Conservation (phyloP, 2,888 invertebrate species). For the Tupiocoris notatus region DNA sequence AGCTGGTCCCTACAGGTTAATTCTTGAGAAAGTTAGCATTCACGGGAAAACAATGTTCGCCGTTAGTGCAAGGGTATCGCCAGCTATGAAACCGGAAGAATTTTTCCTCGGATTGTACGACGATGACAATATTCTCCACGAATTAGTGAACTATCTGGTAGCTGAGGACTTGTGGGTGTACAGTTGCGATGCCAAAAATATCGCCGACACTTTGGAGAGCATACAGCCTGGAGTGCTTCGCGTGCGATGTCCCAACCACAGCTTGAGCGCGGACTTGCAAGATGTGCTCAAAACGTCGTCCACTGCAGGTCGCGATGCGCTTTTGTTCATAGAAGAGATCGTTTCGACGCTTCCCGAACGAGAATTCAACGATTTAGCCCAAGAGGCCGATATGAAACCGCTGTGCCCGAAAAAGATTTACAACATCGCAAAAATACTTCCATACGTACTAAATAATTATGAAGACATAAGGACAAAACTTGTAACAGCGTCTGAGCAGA, state of each 20-base stretch:
- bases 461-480: not conserved
- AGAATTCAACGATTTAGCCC: not conserved
- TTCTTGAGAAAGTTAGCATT: constrained; percentile 18
- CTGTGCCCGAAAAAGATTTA: not conserved
- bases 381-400: not conserved
- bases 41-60: constrained; percentile 23
- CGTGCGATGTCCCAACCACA: not conserved
- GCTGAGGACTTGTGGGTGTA: constrained; percentile 8
- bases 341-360: not conserved
- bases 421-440: not conserved
- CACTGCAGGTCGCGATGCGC: not conserved
- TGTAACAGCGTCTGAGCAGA: not conserved
- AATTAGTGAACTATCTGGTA: constrained; percentile 15
- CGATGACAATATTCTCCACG: constrained; percentile 26
- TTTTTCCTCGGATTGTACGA: constrained; percentile 27
- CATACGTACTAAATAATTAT: constrained; percentile 11
- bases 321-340: constrained; percentile 6
- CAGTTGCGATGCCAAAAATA: constrained; percentile 2
- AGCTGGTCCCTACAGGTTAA: constrained; percentile 11
- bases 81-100: not conserved
- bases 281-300: not conserved
- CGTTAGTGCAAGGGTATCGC: constrained; percentile 4
- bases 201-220: constrained; percentile 5
- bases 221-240: constrained; percentile 6
- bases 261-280: constrained; percentile 3